Percentiles rank a stretch among this genome's conserved stretches.
phyloP scores from a whole-genome alignment of 37 sponge, comb jelly and placozoan species.

The Aplysina aerophoba region DNA sequence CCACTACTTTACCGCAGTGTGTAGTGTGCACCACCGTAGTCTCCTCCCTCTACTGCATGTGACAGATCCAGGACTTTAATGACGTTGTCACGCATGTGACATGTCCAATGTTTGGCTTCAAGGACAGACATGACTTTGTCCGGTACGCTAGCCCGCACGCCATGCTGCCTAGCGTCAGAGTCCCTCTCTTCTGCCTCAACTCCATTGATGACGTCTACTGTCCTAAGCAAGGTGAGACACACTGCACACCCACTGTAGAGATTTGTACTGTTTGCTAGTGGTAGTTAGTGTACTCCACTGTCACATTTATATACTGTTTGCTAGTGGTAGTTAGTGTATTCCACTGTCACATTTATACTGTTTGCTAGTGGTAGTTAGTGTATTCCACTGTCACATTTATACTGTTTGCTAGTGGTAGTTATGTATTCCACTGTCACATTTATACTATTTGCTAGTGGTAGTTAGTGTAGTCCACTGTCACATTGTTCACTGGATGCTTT shows the following conservation, averaged over 20 bases:
- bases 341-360: neutral
- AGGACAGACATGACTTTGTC: conserved; percentile 22
- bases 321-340: too few species aligned
- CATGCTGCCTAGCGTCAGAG: conserved; percentile 31
- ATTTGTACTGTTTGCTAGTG: too few species aligned
- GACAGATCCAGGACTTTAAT: conserved; percentile 1
- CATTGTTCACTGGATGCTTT: neutral
- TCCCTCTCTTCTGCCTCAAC: conserved; percentile 61
- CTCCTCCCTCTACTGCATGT: neutral
- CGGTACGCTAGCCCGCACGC: conserved; percentile 35
- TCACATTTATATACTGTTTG: neutral
- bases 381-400: neutral
- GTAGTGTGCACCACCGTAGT: neutral
- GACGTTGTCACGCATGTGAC: conserved; percentile 26
- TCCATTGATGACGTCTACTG: conserved; percentile 72
- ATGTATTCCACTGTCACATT: neutral
- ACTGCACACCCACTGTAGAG: too few species aligned
- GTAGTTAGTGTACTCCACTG: neutral
- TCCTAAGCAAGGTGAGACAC: conserved; percentile 55
- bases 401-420: neutral
- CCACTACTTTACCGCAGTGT: neutral
- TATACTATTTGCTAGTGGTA: neutral
- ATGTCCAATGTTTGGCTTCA: conserved; percentile 78
- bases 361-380: neutral
- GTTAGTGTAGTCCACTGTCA: neutral